Conservation (phyloP, 1,140 invertebrate species). For the Drosophila kohkoa region DNA sequence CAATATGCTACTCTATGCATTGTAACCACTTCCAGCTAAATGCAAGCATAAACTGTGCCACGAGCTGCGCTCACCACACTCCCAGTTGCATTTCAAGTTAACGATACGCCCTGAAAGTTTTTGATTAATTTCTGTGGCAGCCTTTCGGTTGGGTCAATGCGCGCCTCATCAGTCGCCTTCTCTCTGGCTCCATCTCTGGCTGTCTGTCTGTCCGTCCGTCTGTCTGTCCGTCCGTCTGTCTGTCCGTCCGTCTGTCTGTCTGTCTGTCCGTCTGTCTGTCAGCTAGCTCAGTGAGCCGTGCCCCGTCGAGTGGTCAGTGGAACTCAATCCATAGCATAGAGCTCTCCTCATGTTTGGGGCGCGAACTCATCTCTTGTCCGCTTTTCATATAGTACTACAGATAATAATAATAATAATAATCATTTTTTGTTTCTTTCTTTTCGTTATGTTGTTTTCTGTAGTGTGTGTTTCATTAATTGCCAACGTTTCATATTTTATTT, state of each 20-base stretch:
- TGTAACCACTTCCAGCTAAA: not conserved
- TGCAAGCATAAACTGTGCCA: slow-evolving; percentile 22
- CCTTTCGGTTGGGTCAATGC: slow-evolving; percentile 52
- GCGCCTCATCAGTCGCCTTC: slow-evolving; percentile 22
- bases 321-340: slow-evolving; percentile 3
- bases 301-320: slow-evolving; percentile 33
- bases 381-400: slow-evolving; percentile 47
- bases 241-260: slow-evolving; percentile 8
- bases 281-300: slow-evolving; percentile 41
- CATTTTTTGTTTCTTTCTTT: slow-evolving; percentile 27
- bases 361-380: slow-evolving; percentile 19
- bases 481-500: slow-evolving; percentile 82
- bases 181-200: not conserved
- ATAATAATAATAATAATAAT: slow-evolving; percentile 46
- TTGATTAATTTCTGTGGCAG: slow-evolving; percentile 70
- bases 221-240: slow-evolving; percentile 1
- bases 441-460: slow-evolving; percentile 20
- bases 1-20: slow-evolving; percentile 15
- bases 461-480: slow-evolving; percentile 66
- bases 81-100: slow-evolving; percentile 28
- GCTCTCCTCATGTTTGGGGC: slow-evolving; percentile 15
- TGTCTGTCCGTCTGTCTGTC: slow-evolving; percentile 1
- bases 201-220: slow-evolving; percentile 9
- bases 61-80: slow-evolving; percentile 19
- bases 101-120: slow-evolving; percentile 68